Percentiles rank a stretch among this genome's conserved stretches.
Conservation (phyloP, 2,888 invertebrate species). For the Chesias legatella region DNA sequence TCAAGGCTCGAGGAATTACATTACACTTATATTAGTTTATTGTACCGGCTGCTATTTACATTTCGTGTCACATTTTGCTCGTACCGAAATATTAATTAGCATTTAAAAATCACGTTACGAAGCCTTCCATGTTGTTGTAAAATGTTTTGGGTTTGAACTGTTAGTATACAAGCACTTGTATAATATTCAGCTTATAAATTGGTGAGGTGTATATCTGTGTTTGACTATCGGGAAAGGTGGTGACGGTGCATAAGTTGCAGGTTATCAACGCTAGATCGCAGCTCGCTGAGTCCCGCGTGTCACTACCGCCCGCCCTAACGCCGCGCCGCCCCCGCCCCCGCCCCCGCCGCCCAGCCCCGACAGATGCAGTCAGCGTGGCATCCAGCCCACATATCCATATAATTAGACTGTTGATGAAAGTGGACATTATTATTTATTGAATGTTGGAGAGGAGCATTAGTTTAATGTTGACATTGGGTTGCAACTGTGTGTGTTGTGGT, state of each 20-base stretch:
- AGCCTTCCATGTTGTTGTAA: too few species aligned
- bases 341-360: neutral
- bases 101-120: too few species aligned
- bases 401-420: neutral
- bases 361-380: neutral
- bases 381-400: too few species aligned
- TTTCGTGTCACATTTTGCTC: too few species aligned
- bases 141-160: too few species aligned
- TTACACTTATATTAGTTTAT: neutral
- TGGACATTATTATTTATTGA: slow-evolving; percentile 10
- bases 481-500: too few species aligned
- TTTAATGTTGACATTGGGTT: slow-evolving; percentile 3
- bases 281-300: slow-evolving; percentile 25
- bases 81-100: too few species aligned
- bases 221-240: too few species aligned
- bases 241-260: slow-evolving; percentile 38
- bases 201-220: too few species aligned
- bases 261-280: slow-evolving; percentile 65
- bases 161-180: too few species aligned
- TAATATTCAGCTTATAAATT: too few species aligned
- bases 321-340: slow-evolving; percentile 8
- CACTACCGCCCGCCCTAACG: slow-evolving; percentile 47
- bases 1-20: neutral
- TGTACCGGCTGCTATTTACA: too few species aligned
- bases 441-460: slow-evolving; percentile 1